Evolutionary conservation across 2,113 vertebrate species (phyloP).

Genomic region (Ceyx margarethae): DNA sequence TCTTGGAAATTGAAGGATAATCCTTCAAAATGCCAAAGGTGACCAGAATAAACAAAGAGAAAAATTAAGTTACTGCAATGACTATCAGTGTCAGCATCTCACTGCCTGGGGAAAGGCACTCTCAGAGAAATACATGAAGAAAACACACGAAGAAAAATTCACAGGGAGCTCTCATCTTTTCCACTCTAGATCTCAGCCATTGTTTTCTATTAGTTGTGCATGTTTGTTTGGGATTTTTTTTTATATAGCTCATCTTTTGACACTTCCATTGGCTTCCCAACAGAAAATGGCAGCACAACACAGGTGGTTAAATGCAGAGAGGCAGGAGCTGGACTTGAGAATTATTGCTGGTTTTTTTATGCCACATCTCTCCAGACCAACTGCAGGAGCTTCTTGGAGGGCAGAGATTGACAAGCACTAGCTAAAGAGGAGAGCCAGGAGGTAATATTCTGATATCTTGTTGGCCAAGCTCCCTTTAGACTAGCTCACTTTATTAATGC

Average conservation of each 20-base stretch:
- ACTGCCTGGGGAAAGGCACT: not conserved
- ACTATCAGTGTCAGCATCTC: not conserved
- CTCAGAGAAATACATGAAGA: not conserved
- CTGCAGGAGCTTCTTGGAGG: not conserved
- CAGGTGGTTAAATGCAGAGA: not conserved
- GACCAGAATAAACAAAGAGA: not conserved
- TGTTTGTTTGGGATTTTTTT: not conserved
- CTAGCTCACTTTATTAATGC: not conserved
- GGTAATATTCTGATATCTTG: not conserved
- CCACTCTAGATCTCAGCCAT: not conserved
- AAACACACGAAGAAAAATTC: not conserved
- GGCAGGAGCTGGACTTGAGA: not conserved
- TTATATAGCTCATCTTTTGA: not conserved
- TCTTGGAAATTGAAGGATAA: not conserved
- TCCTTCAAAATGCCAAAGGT: not conserved
- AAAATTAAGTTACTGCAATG: not conserved
- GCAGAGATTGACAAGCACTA: not conserved
- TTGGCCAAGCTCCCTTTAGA: not conserved
- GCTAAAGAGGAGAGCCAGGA: conserved; percentile 1
- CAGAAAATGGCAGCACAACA: not conserved
- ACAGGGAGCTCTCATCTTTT: not conserved
- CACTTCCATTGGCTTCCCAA: not conserved
- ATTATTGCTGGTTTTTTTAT: not conserved
- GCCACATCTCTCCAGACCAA: not conserved
- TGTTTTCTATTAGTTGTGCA: not conserved